A percentile compares a stretch with the other conserved stretches of the same genome.
Conservation (phyloP, 92 coral and sea anemone genomes). For the Porites divaricata region DNA sequence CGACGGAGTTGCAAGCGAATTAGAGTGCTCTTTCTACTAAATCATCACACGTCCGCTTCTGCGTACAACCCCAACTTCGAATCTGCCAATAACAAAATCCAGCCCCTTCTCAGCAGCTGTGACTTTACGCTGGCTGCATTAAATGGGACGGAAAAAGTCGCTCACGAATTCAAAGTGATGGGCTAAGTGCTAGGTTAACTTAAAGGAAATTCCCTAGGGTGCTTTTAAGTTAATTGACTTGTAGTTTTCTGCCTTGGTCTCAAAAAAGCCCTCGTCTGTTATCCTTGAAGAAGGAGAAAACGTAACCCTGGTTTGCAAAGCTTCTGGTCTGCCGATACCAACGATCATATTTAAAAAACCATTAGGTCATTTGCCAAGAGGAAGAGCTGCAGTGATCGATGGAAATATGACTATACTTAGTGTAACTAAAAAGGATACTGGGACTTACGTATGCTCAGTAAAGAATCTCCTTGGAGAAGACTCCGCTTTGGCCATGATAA, state of each 20-base stretch:
- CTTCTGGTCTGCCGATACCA: conserved; percentile 48
- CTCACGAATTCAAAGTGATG: no score
- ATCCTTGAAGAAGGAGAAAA: conserved; percentile 45
- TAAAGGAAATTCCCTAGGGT: no score
- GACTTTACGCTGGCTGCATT: no score
- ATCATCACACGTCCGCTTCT: no score
- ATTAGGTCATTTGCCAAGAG: conserved; percentile 30
- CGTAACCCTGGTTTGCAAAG: conserved; percentile 45
- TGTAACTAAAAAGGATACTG: conserved; percentile 21
- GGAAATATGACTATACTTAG: conserved; percentile 10
- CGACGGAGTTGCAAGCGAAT: no score
- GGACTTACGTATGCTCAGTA: conserved; percentile 28
- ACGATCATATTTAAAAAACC: conserved; percentile 38
- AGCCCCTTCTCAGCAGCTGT: no score
- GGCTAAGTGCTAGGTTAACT: no score
- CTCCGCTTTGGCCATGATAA: conserved; percentile 27
- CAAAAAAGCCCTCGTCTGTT: conserved; percentile 29
- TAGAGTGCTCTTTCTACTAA: no score
- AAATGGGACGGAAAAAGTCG: no score
- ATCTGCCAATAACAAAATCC: no score
- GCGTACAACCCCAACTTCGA: no score
- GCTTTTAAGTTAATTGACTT: not conserved
- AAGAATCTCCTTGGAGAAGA: conserved; percentile 23
- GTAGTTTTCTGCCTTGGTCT: conserved; percentile 1
- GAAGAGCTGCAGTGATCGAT: not conserved